Conservation (phyloP, 2,888 invertebrate species). For the Actias luna region DNA sequence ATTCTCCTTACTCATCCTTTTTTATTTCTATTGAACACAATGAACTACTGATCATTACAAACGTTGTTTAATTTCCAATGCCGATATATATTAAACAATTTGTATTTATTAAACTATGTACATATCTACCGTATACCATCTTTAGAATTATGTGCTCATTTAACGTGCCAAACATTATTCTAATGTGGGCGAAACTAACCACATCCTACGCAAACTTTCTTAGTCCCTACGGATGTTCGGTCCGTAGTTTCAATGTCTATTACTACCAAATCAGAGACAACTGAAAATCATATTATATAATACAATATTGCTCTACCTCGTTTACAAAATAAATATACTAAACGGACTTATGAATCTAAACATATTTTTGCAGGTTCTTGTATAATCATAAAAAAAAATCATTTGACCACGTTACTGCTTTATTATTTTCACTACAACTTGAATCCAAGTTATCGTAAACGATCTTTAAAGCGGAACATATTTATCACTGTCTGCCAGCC, state of each 20-base stretch:
- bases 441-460: not conserved
- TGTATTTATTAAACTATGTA: not conserved
- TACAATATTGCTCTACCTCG: not conserved
- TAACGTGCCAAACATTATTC: slow-evolving; percentile 7
- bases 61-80: no score
- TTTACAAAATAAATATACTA: not conserved
- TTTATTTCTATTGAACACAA: no score
- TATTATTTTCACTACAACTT: not conserved
- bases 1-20: no score
- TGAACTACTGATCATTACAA: no score
- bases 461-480: not conserved
- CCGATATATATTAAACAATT: not conserved
- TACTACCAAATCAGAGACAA: not conserved
- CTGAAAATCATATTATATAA: not conserved
- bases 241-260: not conserved
- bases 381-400: not conserved
- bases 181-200: not conserved
- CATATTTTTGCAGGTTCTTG: not conserved
- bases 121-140: not conserved
- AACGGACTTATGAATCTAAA: not conserved
- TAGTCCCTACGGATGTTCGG: not conserved
- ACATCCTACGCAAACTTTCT: not conserved
- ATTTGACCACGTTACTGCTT: not conserved
- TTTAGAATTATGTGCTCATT: not conserved
- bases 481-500: slow-evolving; percentile 17